Base-by-base conservation (phyloP, 2,113 vertebrate species). In the Oryzias woworae region DNA sequence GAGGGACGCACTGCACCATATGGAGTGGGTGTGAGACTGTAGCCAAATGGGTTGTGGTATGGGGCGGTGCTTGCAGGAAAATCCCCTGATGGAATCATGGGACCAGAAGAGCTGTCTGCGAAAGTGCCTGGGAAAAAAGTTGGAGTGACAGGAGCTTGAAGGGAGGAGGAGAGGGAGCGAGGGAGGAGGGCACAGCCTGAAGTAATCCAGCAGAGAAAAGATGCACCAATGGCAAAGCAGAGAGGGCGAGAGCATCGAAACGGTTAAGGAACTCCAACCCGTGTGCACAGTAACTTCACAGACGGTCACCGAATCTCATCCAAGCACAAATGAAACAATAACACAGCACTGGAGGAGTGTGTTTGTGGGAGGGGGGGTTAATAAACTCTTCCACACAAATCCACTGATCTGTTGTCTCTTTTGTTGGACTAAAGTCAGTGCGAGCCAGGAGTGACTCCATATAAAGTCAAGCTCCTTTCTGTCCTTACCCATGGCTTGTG, bases 401-500 rank as follows among this genome's bases (percentile, higher is more conserved):
- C 47, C 53, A 49, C 15, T 66, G 57, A 62, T 68, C 57, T 69
- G 73, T 50, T 41, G 36, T 60, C 55, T 36, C 72, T 17, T 56
- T 48, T 51, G 49, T 57, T 61, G 43, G 16, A 16, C 31, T 17
- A 49, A n/a, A 68, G 26, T 66, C 62, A 77, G 10, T 54, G 41
- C 7, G n/a, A 64, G 54, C 49, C 31, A 53, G 59, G 69, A 48
- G 44, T 53, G 66, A 56, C 41, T 71, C 73, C 69, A 66, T 43
- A 17, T 16, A 47, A 58, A 66, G 42, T 26, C 28, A 54, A 14
- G 26, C 10, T 0, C 15, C 41, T 47, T 5, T 81, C 71, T 41
- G 56, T 88, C 83, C 88, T 91, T 91, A 92, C 91, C 84, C 74
- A 89, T 74, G 75, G 89, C 91, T 59, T 82, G 89, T 16, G 92